Base-by-base conservation (phyloP, 2,113 vertebrate genomes). In the Crotalus tigris region DNA sequence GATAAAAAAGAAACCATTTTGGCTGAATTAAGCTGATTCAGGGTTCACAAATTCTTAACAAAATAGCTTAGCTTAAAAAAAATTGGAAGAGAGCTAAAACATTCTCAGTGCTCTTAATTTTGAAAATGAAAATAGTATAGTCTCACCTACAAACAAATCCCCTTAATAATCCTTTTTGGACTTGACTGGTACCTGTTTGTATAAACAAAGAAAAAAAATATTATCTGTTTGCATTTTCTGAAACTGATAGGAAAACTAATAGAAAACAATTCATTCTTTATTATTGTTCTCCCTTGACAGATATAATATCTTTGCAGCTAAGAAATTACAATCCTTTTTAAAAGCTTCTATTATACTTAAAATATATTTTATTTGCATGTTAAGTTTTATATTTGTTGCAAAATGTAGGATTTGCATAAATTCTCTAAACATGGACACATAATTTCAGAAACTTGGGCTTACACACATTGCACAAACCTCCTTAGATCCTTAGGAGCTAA, bases 1-100 rank as follows among this genome's bases (percentile, higher is more conserved):
- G 96, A 96, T 96, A 96, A 97, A 97, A 96, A 96, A 95, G 92
- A 96, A 96, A 95, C 96, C 96, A 91, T 96, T 96, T 92, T 94
- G 92, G 88, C 91, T 96, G 95, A 94, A 96, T 96, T 96, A 95
- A 93, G 90, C 87, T 92, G 91, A 87, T 96, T 94, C 92, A 95
- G 95, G 90, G 93, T 96, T 90, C 95, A 95, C 93, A 95, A 96
- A 96, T 92, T 94, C 94, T 93, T 95, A 95, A 95, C 91, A 95
- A 88, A 96, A 94, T 96, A 93, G 94, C 96, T 96, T 96, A 95
- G 88, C 96, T 96, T 95, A 94, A 5, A 51, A 89, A 96, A 96
- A 92, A 91, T 24, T 87, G 87, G 93, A 91, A 94, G 93, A 97
- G 95, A 46, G 24, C 6, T 17, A 69, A 93, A 92, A 88, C 95